A percentile compares a stretch with the other conserved stretches of the same genome.
These are phyloP conservation scores for Arctocebus calabarensis DNA, from an alignment of 2,797 vertebrate species.

Conservation along the genomic window DNA sequence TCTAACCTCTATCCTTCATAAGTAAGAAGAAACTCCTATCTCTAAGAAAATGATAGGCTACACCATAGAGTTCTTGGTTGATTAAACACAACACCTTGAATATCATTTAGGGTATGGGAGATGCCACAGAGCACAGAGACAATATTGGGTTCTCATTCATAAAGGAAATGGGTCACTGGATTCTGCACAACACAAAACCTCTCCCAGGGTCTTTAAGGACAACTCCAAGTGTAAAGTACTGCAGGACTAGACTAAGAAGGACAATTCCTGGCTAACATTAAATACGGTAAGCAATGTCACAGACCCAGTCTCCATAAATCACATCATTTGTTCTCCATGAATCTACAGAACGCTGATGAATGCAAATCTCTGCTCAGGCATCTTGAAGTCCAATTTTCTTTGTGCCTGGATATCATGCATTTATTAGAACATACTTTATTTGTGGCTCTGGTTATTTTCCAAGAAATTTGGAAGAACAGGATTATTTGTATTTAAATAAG, in stretches of 20 bases:
- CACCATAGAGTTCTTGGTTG: slow-evolving; percentile 62
- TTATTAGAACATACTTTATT: slow-evolving; percentile 41
- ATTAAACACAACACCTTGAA: slow-evolving; percentile 61
- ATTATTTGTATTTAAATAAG: slow-evolving; percentile 46
- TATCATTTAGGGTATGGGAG: slow-evolving; percentile 49
- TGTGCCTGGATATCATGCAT: not conserved
- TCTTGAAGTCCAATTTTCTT: not conserved
- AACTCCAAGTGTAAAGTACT: slow-evolving; percentile 16
- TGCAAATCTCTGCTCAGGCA: not conserved
- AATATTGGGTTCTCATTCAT: slow-evolving; percentile 44
- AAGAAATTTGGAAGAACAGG: not conserved
- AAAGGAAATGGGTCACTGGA: slow-evolving; percentile 68
- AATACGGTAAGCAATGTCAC: not conserved
- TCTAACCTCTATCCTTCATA: slow-evolving; percentile 4
- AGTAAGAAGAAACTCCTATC: slow-evolving; percentile 55
- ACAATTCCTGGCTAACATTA: not conserved
- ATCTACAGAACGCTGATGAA: not conserved
- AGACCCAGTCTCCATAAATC: not conserved
- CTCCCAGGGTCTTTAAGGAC: slow-evolving; percentile 59
- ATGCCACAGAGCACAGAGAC: not conserved
- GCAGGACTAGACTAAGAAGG: not conserved
- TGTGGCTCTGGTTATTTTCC: not conserved
- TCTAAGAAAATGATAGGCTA: slow-evolving; percentile 30
- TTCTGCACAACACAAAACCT: slow-evolving; percentile 54
- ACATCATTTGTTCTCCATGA: not conserved